These are phyloP conservation scores for Drosophila pectinifera DNA, from an alignment of 1,140 invertebrate genomes.

Conservation along the genomic window DNA sequence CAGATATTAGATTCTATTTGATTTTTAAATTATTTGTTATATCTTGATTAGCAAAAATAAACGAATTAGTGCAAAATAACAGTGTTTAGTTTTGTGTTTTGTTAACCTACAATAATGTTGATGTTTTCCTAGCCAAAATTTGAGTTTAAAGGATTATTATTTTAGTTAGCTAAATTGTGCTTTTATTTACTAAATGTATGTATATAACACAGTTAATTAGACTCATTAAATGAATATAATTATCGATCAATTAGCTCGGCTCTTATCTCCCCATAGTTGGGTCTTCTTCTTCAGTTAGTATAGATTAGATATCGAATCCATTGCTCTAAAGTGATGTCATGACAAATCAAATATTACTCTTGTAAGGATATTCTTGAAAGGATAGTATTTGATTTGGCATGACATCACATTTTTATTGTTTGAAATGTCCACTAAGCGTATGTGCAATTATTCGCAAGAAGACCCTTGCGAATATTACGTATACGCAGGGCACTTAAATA, in stretches of 20 bases:
- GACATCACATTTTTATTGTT: too few relatives aligned
- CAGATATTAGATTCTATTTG: neutral
- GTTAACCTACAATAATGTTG: too few relatives aligned
- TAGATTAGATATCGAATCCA: too few relatives aligned
- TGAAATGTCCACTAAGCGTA: neutral
- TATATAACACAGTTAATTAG: too few relatives aligned
- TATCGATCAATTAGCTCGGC: neutral
- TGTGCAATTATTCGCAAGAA: neutral
- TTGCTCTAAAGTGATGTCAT: neutral
- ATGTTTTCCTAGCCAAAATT: too few relatives aligned
- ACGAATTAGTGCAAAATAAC: too few relatives aligned
- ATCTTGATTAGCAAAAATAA: too few relatives aligned
- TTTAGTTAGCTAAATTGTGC: too few relatives aligned
- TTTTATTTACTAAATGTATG: too few relatives aligned
- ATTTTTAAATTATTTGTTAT: neutral
- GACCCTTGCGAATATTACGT: constrained; percentile 1
- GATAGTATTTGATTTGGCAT: too few relatives aligned
- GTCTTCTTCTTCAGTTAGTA: neutral
- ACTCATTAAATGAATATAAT: neutral
- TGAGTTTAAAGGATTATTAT: too few relatives aligned
- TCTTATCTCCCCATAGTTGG: neutral
- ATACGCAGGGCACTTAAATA: neutral
- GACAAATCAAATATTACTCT: neutral
- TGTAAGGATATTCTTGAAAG: neutral
- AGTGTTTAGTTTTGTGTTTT: too few relatives aligned